These are phyloP conservation scores for Gopherus evgoodei DNA, from an alignment of 2,113 vertebrate genomes.

Conservation along the genomic window DNA sequence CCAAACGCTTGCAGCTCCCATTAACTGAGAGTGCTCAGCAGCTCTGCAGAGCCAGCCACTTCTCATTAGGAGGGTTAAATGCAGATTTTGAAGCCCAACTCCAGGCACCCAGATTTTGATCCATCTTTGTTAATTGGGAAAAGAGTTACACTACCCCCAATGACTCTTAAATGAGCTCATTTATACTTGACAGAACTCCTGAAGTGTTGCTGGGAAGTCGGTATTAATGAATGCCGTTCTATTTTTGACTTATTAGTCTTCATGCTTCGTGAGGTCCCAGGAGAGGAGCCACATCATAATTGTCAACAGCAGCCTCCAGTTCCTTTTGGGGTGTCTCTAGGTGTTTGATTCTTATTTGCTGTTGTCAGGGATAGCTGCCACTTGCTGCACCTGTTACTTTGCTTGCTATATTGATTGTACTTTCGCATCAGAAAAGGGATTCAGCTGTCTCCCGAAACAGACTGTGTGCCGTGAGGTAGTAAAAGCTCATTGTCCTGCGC, in stretches of 20 bases:
- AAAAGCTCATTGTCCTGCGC: neutral
- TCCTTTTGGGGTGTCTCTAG: neutral
- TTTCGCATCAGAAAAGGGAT: neutral
- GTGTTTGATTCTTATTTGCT: neutral
- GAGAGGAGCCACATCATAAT: neutral
- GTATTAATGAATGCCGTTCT: neutral
- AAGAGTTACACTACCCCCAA: neutral
- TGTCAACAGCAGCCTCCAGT: neutral
- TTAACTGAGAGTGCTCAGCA: neutral
- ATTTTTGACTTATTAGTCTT: neutral
- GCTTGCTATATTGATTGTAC: accelerated
- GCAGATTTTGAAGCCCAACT: neutral
- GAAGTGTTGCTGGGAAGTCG: neutral
- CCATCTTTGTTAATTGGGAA: neutral
- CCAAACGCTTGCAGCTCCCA: neutral
- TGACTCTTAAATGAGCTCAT: neutral
- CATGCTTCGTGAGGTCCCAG: neutral
- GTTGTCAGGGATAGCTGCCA: neutral
- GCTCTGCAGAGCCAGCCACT: neutral
- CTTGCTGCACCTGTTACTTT: neutral
- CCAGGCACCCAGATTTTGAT: neutral
- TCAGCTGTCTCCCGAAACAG: neutral
- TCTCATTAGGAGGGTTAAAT: neutral
- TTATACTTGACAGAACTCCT: neutral
- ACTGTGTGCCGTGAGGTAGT: neutral